Conservation (phyloP, 1,140 invertebrate genomes). For the Meloidogyne hapla region DNA sequence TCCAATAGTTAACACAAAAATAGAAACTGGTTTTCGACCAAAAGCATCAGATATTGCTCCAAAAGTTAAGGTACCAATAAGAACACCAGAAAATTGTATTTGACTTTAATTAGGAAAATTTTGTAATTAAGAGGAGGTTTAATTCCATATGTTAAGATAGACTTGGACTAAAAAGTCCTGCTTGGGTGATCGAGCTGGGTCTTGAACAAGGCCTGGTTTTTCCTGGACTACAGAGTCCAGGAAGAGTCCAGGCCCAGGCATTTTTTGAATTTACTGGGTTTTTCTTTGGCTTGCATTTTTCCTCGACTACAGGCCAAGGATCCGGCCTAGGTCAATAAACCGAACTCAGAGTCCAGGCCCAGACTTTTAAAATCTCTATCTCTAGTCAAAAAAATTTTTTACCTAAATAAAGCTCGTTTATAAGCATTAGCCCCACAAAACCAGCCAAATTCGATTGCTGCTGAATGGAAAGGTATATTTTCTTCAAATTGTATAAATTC, state of each 20-base stretch:
- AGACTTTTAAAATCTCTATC: too few species aligned
- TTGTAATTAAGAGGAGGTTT: neutral
- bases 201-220: too few species aligned
- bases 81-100: conserved; percentile 50
- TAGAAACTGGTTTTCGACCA: conserved; percentile 55
- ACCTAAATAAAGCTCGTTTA: conserved; percentile 15
- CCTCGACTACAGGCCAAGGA: too few species aligned
- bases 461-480: conserved; percentile 47
- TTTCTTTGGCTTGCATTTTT: too few species aligned
- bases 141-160: neutral
- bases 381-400: neutral
- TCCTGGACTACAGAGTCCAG: too few species aligned
- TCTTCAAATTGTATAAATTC: neutral
- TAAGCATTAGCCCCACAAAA: conserved; percentile 17
- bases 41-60: conserved; percentile 53
- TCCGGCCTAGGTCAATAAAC: too few species aligned
- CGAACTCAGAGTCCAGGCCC: too few species aligned
- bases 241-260: too few species aligned
- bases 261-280: too few species aligned
- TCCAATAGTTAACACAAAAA: conserved; percentile 45
- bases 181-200: too few species aligned
- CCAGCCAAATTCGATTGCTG: conserved; percentile 55
- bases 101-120: neutral
- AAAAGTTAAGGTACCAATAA: conserved; percentile 52
- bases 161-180: neutral